phyloP scores from a whole-genome alignment of 2,797 vertebrate genomes.

The Psittacula echo region DNA sequence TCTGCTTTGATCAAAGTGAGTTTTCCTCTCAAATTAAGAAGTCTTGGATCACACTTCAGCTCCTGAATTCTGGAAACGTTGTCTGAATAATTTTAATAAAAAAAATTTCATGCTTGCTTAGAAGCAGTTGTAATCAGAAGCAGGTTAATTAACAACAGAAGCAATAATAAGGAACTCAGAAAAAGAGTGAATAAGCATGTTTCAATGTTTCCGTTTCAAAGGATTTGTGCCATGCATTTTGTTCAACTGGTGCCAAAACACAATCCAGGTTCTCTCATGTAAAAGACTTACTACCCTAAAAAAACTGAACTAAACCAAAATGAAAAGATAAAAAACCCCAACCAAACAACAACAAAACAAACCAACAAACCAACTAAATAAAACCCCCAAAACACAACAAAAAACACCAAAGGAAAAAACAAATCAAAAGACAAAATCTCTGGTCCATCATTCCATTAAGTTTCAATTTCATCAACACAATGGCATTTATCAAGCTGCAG shows the following conservation, averaged over 20 bases:
- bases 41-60: neutral
- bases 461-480: neutral
- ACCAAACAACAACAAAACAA: fast-evolving
- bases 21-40: neutral
- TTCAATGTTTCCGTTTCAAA: neutral
- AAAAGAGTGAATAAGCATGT: neutral
- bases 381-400: neutral
- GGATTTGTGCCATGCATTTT: neutral
- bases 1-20: neutral
- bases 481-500: neutral
- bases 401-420: neutral
- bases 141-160: neutral
- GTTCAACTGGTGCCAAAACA: neutral
- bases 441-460: neutral
- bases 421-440: neutral
- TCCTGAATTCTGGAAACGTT: neutral
- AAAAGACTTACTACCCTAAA: neutral
- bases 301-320: neutral
- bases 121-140: neutral
- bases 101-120: neutral
- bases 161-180: neutral
- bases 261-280: neutral
- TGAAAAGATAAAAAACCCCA: neutral
- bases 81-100: neutral
- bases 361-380: neutral